Base-by-base conservation (phyloP, 2,888 invertebrate species). In the Iphiclides podalirius region DNA sequence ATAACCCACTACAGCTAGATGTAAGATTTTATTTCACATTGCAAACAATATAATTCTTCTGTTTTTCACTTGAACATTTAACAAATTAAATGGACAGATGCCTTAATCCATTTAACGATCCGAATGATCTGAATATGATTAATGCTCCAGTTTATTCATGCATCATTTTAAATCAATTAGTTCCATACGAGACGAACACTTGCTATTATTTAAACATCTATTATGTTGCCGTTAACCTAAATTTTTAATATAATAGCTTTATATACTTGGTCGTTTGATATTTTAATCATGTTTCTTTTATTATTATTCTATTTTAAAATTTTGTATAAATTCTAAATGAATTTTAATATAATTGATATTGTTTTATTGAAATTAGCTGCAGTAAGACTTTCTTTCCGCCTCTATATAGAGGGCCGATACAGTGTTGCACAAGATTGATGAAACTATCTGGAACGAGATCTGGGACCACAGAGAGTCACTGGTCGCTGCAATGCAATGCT, bases 371-470 rank as follows among this genome's bases (percentile, higher is more conserved):
- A n/a, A n/a, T n/a, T n/a, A n/a, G n/a, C n/a, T n/a, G n/a, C n/a
- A n/a, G n/a, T n/a, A n/a, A n/a, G n/a, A n/a, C n/a, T n/a, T n/a
- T n/a, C n/a, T n/a, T 68, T 64, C 58, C 58, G 59, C 64, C 68
- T 70, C 67, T 61, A 70, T 71, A 71, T 68, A 66, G 67, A 72
- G n/a, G n/a, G 65, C 67, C 70, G 71, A 75, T 78, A 80, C 74
- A 76, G 66, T 79, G 78, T 76, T 72, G 73, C 67, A 61, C 65
- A 79, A 83, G 84, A 84, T 84, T 85, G 84, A 85, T 86, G 75
- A 68, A 71, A 70, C 73, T 81, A 80, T 82, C 79, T 75, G 64
- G 73, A 80, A 80, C 79, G 74, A 81, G 81, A 83, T 82, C 81
- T 72, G 75, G 70, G 75, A 69, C 73, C 70, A 54, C 50, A 68